phyloP scores from a whole-genome alignment of 2,888 invertebrate genomes.

The Mythimna albipuncta region DNA sequence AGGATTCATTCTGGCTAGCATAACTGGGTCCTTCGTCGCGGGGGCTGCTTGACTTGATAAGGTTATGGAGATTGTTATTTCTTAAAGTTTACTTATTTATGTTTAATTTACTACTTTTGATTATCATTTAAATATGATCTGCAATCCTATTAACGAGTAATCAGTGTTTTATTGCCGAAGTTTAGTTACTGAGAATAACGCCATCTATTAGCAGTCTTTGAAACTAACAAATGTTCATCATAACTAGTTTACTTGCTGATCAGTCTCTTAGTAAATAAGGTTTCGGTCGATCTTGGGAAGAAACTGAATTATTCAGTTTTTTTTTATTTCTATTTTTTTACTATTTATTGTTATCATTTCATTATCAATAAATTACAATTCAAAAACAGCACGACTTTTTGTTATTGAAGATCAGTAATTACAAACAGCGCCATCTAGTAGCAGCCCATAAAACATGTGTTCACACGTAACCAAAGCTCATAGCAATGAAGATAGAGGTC shows the following conservation, averaged over 20 bases:
- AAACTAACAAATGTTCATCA: no score
- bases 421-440: conserved; percentile 1
- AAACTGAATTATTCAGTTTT: no score
- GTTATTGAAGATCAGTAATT: not conserved
- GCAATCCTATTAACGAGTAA: no score
- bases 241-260: no score
- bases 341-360: no score
- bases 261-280: no score
- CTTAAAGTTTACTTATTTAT: not conserved
- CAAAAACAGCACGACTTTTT: not conserved
- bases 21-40: not conserved
- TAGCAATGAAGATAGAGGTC: not conserved
- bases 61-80: not conserved
- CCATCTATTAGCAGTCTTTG: no score
- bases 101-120: not conserved
- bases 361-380: not conserved
- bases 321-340: no score
- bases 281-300: no score
- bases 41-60: not conserved
- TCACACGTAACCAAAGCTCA: no score
- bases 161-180: no score
- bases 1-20: not conserved
- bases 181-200: no score
- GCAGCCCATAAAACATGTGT: not conserved
- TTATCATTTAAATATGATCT: not conserved